Evolutionary conservation across 1,140 invertebrate genomes (phyloP).

Genomic region (Bilobella aurantiaca): DNA sequence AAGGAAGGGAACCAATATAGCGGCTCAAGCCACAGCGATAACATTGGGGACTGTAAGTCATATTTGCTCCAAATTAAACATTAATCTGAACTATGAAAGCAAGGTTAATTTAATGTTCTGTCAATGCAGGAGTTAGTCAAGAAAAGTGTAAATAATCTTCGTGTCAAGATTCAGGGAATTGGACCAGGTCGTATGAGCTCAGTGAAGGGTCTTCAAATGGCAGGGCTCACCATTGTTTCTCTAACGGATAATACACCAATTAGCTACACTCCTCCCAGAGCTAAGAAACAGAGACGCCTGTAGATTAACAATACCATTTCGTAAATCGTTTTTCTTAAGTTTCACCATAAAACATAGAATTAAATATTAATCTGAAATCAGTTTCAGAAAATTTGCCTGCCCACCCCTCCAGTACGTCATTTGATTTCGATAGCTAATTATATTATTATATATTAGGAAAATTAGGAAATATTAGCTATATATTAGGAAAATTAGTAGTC

Average conservation of each 20-base stretch:
- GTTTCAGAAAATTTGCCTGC: too few species aligned
- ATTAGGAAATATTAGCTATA: too few species aligned
- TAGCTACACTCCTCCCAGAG: constrained; percentile 61
- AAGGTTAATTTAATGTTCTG: constrained; percentile 10
- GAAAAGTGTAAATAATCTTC: constrained; percentile 58
- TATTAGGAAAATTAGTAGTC: too few species aligned
- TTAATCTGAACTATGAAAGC: not conserved
- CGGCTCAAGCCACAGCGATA: constrained; percentile 83
- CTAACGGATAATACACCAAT: constrained; percentile 79
- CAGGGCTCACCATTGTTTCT: constrained; percentile 75
- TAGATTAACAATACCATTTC: too few species aligned
- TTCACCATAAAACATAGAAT: too few species aligned
- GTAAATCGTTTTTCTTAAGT: too few species aligned
- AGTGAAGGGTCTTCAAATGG: constrained; percentile 85
- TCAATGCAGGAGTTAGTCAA: constrained; percentile 58
- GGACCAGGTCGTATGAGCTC: constrained; percentile 81
- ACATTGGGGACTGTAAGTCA: constrained; percentile 55
- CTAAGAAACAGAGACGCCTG: constrained; percentile 61
- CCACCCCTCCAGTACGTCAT: too few species aligned
- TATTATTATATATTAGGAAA: too few species aligned
- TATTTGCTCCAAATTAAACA: constrained; percentile 12
- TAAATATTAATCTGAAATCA: too few species aligned
- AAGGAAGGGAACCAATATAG: constrained; percentile 88
- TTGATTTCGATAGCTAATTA: too few species aligned
- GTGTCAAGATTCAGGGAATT: constrained; percentile 64